phyloP scores from a whole-genome alignment of 2,113 vertebrate species.

The Tauraco erythrolophus region DNA sequence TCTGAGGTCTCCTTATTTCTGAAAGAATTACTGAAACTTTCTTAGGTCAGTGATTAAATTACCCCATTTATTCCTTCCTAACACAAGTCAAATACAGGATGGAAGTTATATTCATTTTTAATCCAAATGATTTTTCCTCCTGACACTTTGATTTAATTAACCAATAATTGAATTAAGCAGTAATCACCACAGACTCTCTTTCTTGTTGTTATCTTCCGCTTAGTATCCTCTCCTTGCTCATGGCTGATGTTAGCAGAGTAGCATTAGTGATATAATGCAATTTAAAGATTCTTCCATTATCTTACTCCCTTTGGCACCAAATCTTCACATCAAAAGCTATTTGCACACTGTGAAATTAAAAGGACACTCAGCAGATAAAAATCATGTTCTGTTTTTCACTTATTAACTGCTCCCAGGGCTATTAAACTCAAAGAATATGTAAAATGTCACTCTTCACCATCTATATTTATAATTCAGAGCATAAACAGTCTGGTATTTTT shows the following conservation, averaged over 20 bases:
- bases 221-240: not conserved
- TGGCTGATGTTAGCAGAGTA: conserved; percentile 15
- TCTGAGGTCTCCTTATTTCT: conserved; percentile 19
- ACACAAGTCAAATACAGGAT: conserved; percentile 62
- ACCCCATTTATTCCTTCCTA: conserved; percentile 50
- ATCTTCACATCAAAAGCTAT: conserved; percentile 44
- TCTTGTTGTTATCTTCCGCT: not conserved
- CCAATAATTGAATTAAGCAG: conserved; percentile 37
- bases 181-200: conserved; percentile 14
- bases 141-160: conserved; percentile 67
- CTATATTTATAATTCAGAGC: not conserved
- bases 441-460: not conserved
- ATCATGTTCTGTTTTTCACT: conserved; percentile 7
- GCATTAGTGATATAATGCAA: conserved; percentile 21
- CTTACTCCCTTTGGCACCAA: conserved; percentile 14
- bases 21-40: conserved; percentile 50
- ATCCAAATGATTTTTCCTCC: conserved; percentile 52
- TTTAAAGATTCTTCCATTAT: conserved; percentile 19
- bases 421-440: conserved; percentile 23
- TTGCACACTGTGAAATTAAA: conserved; percentile 56
- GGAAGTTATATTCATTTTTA: conserved; percentile 62
- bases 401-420: not conserved
- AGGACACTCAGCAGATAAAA: conserved; percentile 9
- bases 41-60: conserved; percentile 40
- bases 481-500: not conserved